Evolutionary conservation across 2,797 vertebrate genomes (phyloP).

Genomic region (Pogonophryne albipinna): DNA sequence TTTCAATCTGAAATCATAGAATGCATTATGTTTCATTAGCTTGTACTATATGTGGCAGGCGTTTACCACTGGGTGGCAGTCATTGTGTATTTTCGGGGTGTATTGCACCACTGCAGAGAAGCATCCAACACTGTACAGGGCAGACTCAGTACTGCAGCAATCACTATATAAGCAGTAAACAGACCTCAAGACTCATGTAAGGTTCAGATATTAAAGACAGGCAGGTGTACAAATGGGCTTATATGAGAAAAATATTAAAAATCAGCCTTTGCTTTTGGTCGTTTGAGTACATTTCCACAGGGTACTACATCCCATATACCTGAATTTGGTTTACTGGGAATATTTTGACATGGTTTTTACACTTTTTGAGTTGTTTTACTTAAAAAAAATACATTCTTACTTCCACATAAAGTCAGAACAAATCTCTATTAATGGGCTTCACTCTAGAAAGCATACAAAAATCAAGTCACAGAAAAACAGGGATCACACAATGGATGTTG

Average conservation of each 20-base stretch:
- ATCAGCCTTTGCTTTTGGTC: constrained; percentile 10
- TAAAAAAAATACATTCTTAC: background rate
- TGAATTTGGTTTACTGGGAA: constrained; percentile 5
- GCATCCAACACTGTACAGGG: constrained; percentile 29
- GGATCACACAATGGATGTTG: background rate
- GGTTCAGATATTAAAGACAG: constrained; percentile 13
- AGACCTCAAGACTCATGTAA: constrained; percentile 38
- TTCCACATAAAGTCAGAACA: background rate
- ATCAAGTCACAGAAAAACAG: constrained; percentile 9
- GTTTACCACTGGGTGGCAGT: constrained; percentile 68
- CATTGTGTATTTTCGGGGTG: constrained; percentile 35
- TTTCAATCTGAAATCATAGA: constrained; percentile 23
- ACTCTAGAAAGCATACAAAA: constrained; percentile 18
- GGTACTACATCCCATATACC: constrained; percentile 9
- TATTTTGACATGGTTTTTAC: background rate
- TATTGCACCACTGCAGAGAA: constrained; percentile 64
- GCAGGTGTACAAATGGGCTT: background rate
- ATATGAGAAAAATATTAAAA: constrained; percentile 11
- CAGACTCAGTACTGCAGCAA: constrained; percentile 53
- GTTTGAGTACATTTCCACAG: constrained; percentile 12
- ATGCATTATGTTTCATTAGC: constrained; percentile 10
- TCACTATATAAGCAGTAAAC: constrained; percentile 37
- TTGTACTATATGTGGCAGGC: constrained; percentile 12
- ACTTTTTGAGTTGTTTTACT: constrained; percentile 1
- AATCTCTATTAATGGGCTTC: constrained; percentile 7